Conservation (phyloP, 2,113 vertebrate genomes). For the Oxyura jamaicensis region DNA sequence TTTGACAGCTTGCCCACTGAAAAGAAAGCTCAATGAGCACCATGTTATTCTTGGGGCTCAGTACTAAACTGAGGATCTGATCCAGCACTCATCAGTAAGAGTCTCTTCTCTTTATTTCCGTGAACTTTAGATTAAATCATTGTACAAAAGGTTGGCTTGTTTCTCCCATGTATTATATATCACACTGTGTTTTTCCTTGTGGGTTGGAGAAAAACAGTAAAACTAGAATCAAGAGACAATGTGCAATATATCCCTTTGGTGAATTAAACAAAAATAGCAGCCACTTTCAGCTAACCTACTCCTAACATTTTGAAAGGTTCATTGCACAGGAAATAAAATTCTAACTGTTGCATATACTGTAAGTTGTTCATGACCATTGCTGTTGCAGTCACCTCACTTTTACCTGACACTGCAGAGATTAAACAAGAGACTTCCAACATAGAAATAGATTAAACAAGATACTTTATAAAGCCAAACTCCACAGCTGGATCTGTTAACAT, state of each 20-base stretch:
- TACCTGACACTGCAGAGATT: not conserved
- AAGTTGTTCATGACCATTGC: not conserved
- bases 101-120: not conserved
- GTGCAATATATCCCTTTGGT: not conserved
- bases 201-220: not conserved
- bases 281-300: not conserved
- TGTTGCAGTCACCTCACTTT: not conserved
- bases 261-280: not conserved
- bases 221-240: not conserved
- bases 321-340: constrained; percentile 29
- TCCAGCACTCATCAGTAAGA: not conserved
- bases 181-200: not conserved
- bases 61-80: not conserved
- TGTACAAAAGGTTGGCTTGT: not conserved
- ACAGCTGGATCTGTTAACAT: not conserved
- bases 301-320: constrained; percentile 4
- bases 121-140: not conserved
- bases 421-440: constrained; percentile 35
- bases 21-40: not conserved
- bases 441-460: constrained; percentile 42
- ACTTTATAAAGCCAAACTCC: constrained; percentile 4
- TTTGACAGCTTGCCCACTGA: not conserved
- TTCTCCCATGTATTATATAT: not conserved
- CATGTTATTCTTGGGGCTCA: not conserved
- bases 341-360: not conserved